Conservation (phyloP, 92 coral and sea anemone species). For the Zoanthus solanderi region DNA sequence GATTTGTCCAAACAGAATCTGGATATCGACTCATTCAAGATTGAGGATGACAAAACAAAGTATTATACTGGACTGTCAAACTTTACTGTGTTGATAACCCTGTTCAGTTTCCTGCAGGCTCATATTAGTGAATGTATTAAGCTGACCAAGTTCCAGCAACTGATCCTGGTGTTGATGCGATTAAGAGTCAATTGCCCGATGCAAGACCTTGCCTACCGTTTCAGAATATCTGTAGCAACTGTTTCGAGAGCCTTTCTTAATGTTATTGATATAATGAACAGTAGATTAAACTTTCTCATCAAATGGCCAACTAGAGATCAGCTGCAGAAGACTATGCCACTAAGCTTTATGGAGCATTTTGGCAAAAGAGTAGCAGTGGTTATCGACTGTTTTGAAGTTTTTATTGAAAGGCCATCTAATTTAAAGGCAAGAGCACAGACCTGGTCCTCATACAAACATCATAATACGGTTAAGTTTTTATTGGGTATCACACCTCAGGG, state of each 20-base stretch:
- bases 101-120: slow-evolving; percentile 3
- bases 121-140: slow-evolving; percentile 5
- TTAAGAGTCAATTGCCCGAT: slow-evolving; percentile 58
- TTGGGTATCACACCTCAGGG: slow-evolving; percentile 73
- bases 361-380: slow-evolving; percentile 27
- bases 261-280: slow-evolving; percentile 7
- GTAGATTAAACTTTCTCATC: slow-evolving; percentile 20
- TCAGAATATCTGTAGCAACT: slow-evolving; percentile 49
- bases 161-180: slow-evolving; percentile 44
- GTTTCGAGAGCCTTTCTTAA: slow-evolving; percentile 50
- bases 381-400: slow-evolving; percentile 57
- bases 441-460: slow-evolving; percentile 48
- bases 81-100: background rate
- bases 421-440: slow-evolving; percentile 46
- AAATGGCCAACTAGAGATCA: slow-evolving; percentile 45
- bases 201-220: slow-evolving; percentile 65
- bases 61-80: slow-evolving; percentile 6
- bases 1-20: slow-evolving; percentile 1
- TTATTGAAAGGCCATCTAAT: slow-evolving; percentile 50
- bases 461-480: slow-evolving; percentile 44
- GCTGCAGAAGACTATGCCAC: slow-evolving; percentile 28
- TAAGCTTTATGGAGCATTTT: slow-evolving; percentile 21
- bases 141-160: slow-evolving; percentile 59
- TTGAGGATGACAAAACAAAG: slow-evolving; percentile 2
- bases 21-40: background rate